Evolutionary conservation across 2,113 vertebrate species (phyloP).

Genomic region (Callipepla squamata): DNA sequence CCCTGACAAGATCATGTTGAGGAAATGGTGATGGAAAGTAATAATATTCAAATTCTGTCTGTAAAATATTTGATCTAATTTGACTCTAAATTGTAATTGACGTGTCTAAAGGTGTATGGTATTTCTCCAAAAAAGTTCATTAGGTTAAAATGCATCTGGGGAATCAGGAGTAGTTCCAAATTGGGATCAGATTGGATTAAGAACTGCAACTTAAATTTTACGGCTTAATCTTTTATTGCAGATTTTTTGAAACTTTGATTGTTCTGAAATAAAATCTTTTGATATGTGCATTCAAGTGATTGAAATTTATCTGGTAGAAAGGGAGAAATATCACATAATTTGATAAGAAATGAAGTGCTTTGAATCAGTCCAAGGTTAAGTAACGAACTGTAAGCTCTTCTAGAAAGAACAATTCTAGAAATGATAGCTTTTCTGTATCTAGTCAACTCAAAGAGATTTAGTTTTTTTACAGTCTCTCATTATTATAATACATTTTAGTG

Average conservation of each 20-base stretch:
- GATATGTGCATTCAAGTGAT: not conserved
- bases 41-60: not conserved
- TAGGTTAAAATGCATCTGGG: not conserved
- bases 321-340: not conserved
- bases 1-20: not conserved
- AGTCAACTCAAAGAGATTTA: not conserved
- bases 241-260: not conserved
- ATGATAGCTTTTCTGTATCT: not conserved
- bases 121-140: not conserved
- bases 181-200: not conserved
- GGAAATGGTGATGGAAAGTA: not conserved
- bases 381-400: not conserved
- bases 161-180: not conserved
- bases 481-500: not conserved
- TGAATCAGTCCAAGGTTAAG: not conserved
- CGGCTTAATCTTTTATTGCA: not conserved
- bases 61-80: conserved; percentile 39
- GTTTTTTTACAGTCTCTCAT: not conserved
- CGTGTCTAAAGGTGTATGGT: not conserved
- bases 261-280: not conserved
- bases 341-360: not conserved
- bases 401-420: not conserved
- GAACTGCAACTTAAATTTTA: not conserved
- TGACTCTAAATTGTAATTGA: not conserved
- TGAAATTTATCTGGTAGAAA: not conserved